Base-by-base conservation (phyloP, 2,113 vertebrate species). In the Laticauda laticaudata region DNA sequence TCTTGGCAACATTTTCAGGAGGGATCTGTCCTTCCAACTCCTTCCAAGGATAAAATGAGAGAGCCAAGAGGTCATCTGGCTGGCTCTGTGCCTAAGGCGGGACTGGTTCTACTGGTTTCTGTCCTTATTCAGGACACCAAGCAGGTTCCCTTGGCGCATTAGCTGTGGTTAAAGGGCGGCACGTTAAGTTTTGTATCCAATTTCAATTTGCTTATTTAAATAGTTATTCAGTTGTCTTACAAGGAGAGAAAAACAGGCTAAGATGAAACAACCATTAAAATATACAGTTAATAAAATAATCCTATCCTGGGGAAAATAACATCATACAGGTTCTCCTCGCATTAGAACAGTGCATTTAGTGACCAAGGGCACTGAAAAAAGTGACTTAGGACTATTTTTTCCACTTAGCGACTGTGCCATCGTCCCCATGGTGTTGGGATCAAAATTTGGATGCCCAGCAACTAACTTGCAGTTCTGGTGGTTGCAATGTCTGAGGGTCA, bases 401-500 rank as follows among this genome's bases (percentile, higher is more conserved):
- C 48, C 48, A 51, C 48, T 51, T 51, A 51, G 48, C 48, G 48
- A 51, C 48, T 8, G 8, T 51, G 48, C 48, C 48, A 51, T 51
- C 0, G 7, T 51, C 48, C 48, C 48, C 48, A 51, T 9, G 48
- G 48, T 51, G 8, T 10, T 51, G 48, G 48, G 61, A n/a, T 64
- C 61, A 64, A 64, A 29, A n/a, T 64, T 12, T 4, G 0, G 4
- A 29, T 3, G 3, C 26, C 29, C 5, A 11, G 10, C 61, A 12
- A 29, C 26, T 64, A 1, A 64, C 61, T 64, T 11, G 1, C 12
- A 29, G 48, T 64, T 64, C 29, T 4, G 26, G 29, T 4, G 26
- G 1, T 29, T 3, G 10, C 10, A 64, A 3, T 2, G 24, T 3
- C 8, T 23, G 0, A 9, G 2, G 59, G 24, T 29, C 4, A 10